Evolutionary conservation across 2,113 vertebrate genomes (phyloP), one percentile per base, ranked within the genome.

Genomic region (Pseudorasbora parva): DNA sequence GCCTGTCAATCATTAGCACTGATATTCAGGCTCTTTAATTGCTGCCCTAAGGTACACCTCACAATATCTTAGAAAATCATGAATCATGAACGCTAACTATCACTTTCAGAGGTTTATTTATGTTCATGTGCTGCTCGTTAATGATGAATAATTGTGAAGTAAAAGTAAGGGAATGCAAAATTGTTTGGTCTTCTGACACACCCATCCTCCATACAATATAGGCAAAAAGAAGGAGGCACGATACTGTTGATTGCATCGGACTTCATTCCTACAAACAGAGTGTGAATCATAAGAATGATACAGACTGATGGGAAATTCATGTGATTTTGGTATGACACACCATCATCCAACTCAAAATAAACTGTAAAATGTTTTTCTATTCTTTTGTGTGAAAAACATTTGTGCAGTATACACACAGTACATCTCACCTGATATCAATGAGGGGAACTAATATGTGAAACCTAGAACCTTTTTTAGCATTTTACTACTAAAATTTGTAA

Each of bases 161-260:
- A 86, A 41, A 84, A 41, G 57, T 64, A 49, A 56, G 51, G 82
- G 83, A 87, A 91, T 88, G 80, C 27, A 66, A 37, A 33, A 80
- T 45, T 78, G 81, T 86, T 78, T 87, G 72, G 30, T 49, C 37
- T 43, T 4, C 17, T 66, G 27, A 66, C 7, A 8, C 17, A 7
- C 37, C n/a, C 14, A 37, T 1, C 6, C 37, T 6, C 5, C 27
- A 47, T 27, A 27, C 57, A 78, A 78, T 15, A 37, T 14, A 72
- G 10, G 8, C 12, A 12, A 45, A 30, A 0, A 2, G 27, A 74
- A 74, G 47, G 8, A 51, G 25, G 41, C 11, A 25, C 37, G n/a
- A 73, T 27, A 27, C 23, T 12, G 19, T 14, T 43, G 37, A 43
- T 1, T 71, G 37, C 21, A 25, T 72, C 41, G 25, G 69, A 47